Evolutionary conservation across 2,113 vertebrate species (phyloP).

Genomic region (Sebastes schlegelii): DNA sequence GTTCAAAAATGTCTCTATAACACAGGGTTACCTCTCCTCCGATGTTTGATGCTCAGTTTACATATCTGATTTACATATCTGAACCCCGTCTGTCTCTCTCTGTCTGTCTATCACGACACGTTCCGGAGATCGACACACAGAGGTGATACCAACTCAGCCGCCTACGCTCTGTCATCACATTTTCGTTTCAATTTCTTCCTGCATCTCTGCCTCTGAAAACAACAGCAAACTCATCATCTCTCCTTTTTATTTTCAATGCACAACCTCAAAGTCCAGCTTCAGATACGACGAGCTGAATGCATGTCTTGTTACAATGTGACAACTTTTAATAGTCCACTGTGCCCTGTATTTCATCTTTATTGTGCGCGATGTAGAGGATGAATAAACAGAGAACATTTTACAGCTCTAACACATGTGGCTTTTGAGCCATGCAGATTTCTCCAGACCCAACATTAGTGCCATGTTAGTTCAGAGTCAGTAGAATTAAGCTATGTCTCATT

Average conservation of each 20-base stretch:
- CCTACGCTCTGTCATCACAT: slow-evolving; percentile 24
- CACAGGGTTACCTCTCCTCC: not conserved
- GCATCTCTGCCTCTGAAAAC: slow-evolving; percentile 15
- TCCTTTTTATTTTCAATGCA: slow-evolving; percentile 8
- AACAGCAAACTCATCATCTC: not conserved
- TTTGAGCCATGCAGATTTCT: not conserved
- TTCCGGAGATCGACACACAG: not conserved
- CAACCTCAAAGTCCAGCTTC: slow-evolving; percentile 10
- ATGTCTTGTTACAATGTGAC: slow-evolving; percentile 49
- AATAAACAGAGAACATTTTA: slow-evolving; percentile 42
- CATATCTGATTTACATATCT: slow-evolving; percentile 8
- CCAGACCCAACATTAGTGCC: not conserved
- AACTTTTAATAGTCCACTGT: slow-evolving; percentile 28
- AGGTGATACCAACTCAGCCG: slow-evolving; percentile 23
- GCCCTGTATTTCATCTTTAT: slow-evolving; percentile 16
- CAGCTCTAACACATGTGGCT: not conserved
- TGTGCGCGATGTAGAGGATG: not conserved
- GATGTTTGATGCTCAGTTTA: not conserved
- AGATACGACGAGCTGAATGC: slow-evolving; percentile 1
- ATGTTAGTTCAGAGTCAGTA: not conserved
- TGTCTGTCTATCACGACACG: not conserved
- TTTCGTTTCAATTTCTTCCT: slow-evolving; percentile 3
- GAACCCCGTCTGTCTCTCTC: not conserved
- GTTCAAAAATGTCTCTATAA: not conserved
- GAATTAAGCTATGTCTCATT: not conserved